These are phyloP conservation scores for Peromyscus maniculatus DNA, from an alignment of 2,113 vertebrate species.

Conservation along the genomic window DNA sequence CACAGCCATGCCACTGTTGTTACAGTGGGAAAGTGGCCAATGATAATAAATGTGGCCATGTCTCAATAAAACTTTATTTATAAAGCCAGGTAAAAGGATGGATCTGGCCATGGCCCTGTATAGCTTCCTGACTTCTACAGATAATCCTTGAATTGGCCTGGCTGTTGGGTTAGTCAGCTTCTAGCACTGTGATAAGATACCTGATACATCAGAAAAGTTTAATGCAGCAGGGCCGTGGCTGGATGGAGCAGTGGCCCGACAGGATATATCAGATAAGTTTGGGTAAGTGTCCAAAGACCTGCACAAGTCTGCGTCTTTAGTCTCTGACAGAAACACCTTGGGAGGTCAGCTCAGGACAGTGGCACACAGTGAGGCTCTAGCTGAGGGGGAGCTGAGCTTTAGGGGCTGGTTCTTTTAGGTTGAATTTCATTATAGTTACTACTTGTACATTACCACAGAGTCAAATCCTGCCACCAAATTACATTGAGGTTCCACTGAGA, in stretches of 20 bases:
- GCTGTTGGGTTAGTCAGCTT: not conserved
- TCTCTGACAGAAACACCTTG: not conserved
- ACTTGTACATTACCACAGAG: not conserved
- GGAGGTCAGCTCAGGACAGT: not conserved
- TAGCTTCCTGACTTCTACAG: not conserved
- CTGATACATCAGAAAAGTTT: too few relatives aligned
- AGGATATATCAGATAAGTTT: not conserved
- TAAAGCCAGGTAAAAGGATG: not conserved
- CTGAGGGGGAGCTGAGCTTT: not conserved
- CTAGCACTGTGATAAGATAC: not conserved
- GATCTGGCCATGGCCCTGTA: not conserved
- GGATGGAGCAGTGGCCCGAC: not conserved
- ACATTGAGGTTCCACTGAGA: not conserved
- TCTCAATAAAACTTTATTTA: not conserved
- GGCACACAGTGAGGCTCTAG: not conserved
- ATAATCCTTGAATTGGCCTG: not conserved
- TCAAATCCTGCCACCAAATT: not conserved
- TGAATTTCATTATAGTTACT: not conserved
- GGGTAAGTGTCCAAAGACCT: not conserved
- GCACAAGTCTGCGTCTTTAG: not conserved
- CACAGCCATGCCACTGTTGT: not conserved
- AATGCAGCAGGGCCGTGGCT: rapidly evolving
- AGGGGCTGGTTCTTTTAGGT: not conserved
- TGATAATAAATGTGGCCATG: not conserved
- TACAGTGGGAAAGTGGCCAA: not conserved